Base-by-base conservation (phyloP, 2,888 invertebrate species). In the Synanthedon andrenaeformis region DNA sequence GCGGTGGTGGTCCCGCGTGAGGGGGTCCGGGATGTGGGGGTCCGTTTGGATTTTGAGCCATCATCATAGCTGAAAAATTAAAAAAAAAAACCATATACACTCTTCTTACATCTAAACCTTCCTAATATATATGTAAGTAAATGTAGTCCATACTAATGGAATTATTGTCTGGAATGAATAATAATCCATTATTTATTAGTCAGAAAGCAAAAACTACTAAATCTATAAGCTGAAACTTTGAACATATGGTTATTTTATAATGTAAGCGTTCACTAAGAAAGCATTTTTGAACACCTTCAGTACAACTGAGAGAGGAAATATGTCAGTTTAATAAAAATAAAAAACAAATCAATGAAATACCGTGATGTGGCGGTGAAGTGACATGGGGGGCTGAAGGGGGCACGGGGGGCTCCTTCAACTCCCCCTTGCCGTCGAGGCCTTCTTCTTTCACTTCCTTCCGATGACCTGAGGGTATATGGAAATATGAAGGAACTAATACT, bases 41-140 rank as follows among this genome's bases (percentile, higher is more conserved):
- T 3, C 71, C 75, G 56, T 67, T 72, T 6, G 78, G 75, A 56
- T 77, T 79, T 1, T 73, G 78, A 1, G 73, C 75, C 76, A 80
- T 85, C 88, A 79, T 89, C 89, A 77, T 89, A 0, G 82, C 85
- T 85, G 70, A 0, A 62, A 62, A 50, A 51, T 52, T 41, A 13
- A 14, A 54, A 54, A 3, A 42, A 48, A 51, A 41, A 42, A 23
- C 23, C 23, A 23, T 23, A 42, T 13, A 23, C 3, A 17, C 11
- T 17, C 11, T 14, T 14, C 3, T 11, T 4, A 49, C 12, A 12
- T 14, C 13, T 19, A 28, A 28, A 8, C 8, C 28, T 28, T 28
- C 6, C 8, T 8, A 28, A 28, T 23, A 23, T 17, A 1, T 17
- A 17, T 17, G 17, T 2, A 17, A 17, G 17, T 2, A 17, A 17